These are phyloP conservation scores for Carollia perspicillata DNA, from an alignment of 2,113 vertebrate genomes.

Conservation along the genomic window DNA sequence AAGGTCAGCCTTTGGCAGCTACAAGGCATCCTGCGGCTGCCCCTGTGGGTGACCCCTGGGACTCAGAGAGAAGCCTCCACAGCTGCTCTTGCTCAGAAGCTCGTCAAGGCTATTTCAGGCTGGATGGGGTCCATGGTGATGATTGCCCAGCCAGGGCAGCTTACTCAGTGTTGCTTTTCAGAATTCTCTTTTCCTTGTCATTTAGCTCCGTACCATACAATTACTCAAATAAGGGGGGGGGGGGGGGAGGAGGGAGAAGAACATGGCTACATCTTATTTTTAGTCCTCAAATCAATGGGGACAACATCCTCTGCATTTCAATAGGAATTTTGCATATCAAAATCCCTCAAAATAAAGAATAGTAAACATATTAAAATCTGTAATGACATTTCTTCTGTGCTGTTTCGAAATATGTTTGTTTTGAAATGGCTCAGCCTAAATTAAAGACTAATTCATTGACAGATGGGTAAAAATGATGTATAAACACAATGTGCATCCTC, in stretches of 20 bases:
- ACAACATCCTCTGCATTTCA: conserved; percentile 61
- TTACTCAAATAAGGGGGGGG: conserved; percentile 60
- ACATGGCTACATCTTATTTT: conserved; percentile 70
- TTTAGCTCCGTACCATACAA: conserved; percentile 70
- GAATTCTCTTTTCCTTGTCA: conserved; percentile 70
- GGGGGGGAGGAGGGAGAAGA: neutral
- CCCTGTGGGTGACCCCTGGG: neutral
- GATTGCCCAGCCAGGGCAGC: conserved; percentile 49
- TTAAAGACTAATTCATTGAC: conserved; percentile 71
- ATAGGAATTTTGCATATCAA: conserved; percentile 66
- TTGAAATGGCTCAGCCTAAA: conserved; percentile 73
- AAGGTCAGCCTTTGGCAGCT: neutral
- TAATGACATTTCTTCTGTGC: conserved; percentile 61
- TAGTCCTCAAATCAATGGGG: conserved; percentile 68
- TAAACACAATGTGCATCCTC: neutral
- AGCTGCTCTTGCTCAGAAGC: conserved; percentile 50
- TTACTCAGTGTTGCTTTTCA: conserved; percentile 63
- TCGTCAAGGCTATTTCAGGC: conserved; percentile 58
- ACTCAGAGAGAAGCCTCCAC: conserved; percentile 42
- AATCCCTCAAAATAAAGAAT: conserved; percentile 69
- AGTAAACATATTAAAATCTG: conserved; percentile 73
- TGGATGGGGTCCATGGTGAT: conserved; percentile 61
- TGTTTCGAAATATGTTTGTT: conserved; percentile 67
- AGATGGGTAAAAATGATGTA: conserved; percentile 61
- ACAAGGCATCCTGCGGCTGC: neutral